These are phyloP conservation scores for Amia ocellicauda DNA, from an alignment of 2,113 vertebrate genomes.

Conservation along the genomic window DNA sequence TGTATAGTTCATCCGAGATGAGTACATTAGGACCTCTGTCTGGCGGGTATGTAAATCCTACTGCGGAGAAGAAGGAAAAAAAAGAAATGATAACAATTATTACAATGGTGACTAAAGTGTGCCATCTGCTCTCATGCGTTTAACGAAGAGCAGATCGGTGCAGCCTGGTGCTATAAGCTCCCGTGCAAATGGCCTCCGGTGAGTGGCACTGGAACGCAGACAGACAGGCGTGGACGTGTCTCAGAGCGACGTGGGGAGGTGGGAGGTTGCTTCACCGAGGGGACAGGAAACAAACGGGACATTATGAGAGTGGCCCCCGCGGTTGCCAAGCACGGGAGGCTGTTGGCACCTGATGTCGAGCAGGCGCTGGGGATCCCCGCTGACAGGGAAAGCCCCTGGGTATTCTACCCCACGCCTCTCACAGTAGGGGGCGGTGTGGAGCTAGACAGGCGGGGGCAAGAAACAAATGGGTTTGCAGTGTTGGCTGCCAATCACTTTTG, in stretches of 20 bases:
- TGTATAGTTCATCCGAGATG: conserved; percentile 17
- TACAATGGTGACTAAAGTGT: conserved; percentile 24
- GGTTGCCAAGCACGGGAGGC: conserved; percentile 60
- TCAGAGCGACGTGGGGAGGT: conserved; percentile 60
- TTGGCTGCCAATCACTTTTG: conserved; percentile 71
- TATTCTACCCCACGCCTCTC: conserved; percentile 69
- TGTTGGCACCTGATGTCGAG: conserved; percentile 46
- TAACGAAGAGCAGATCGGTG: conserved; percentile 30
- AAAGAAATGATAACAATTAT: conserved; percentile 27
- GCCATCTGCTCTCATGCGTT: conserved; percentile 39
- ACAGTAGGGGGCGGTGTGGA: conserved; percentile 72
- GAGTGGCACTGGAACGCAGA: conserved; percentile 48
- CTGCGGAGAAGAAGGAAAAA: background rate
- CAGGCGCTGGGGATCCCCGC: conserved; percentile 31
- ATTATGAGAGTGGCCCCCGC: conserved; percentile 57
- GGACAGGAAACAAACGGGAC: conserved; percentile 64
- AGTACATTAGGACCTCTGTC: conserved; percentile 7
- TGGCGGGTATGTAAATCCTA: conserved; percentile 12
- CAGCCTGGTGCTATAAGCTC: conserved; percentile 30
- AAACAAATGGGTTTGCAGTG: conserved; percentile 63
- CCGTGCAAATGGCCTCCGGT: conserved; percentile 44
- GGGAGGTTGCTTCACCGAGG: conserved; percentile 57
- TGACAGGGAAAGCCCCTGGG: conserved; percentile 62
- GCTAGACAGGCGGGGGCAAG: conserved; percentile 54
- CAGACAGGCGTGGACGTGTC: conserved; percentile 64